These are phyloP conservation scores for Orthosia gothica DNA, from an alignment of 2,888 invertebrate species.

Conservation along the genomic window DNA sequence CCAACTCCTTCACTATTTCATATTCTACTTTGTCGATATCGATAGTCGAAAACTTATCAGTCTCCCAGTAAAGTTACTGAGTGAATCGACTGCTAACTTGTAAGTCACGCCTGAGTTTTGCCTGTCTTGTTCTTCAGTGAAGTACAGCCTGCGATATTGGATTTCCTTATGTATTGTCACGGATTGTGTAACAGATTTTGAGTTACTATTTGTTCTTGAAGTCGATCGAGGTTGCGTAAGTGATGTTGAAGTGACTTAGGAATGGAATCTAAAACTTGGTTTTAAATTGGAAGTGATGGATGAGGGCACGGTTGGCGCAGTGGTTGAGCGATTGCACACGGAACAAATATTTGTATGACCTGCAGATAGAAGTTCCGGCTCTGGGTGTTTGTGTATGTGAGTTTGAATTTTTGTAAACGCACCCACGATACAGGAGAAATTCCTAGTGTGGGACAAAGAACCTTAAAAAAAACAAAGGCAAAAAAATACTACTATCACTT, in stretches of 20 bases:
- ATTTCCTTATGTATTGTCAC: slow-evolving; percentile 61
- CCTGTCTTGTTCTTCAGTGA: slow-evolving; percentile 56
- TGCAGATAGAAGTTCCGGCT: no score
- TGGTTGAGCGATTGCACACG: no score
- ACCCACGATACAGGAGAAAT: no score
- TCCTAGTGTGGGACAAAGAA: no score
- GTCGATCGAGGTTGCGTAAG: not conserved
- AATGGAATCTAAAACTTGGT: not conserved
- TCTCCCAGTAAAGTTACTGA: slow-evolving; percentile 29
- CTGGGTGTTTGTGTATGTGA: no score
- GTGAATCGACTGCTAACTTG: slow-evolving; percentile 41
- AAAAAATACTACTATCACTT: no score
- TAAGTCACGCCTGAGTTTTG: slow-evolving; percentile 49
- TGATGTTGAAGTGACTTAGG: not conserved
- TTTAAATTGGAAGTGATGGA: not conserved
- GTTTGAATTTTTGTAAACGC: no score
- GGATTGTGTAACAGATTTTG: slow-evolving; percentile 43
- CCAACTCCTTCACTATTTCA: slow-evolving; percentile 33
- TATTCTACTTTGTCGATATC: slow-evolving; percentile 35
- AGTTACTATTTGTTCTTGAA: not conserved
- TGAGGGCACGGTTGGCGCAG: no score
- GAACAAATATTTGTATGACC: no score
- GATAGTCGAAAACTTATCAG: slow-evolving; percentile 31
- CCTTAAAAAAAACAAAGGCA: no score
- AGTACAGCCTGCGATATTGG: slow-evolving; percentile 61